Evolutionary conservation across 2,888 invertebrate species (phyloP).

Genomic region (Agonopterix arenella): DNA sequence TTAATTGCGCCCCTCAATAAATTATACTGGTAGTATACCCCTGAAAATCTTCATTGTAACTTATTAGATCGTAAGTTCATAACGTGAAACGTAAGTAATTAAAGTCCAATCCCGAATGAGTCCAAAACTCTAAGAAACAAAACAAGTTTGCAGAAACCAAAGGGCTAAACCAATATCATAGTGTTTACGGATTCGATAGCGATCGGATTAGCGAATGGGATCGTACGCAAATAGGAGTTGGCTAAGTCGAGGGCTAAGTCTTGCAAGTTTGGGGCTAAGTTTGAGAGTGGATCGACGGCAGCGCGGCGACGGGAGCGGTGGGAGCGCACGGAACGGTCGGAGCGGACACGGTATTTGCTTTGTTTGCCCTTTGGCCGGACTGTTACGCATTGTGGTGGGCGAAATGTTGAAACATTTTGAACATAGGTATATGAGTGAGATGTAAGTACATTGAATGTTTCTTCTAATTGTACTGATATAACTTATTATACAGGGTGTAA

Average conservation of each 20-base stretch:
- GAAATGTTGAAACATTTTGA: not conserved
- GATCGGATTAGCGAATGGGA: conserved; percentile 21
- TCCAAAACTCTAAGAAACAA: too few species aligned
- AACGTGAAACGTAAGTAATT: too few species aligned
- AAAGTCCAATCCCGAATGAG: too few species aligned
- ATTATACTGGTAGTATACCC: too few species aligned
- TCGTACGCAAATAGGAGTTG: conserved; percentile 41
- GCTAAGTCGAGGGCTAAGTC: conserved; percentile 6
- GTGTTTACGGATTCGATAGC: not conserved
- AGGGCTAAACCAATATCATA: conserved; percentile 1
- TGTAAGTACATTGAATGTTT: too few species aligned
- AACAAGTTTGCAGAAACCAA: not conserved
- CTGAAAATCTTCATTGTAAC: too few species aligned
- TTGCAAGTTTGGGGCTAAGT: not conserved
- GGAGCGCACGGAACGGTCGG: not conserved
- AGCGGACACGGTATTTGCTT: conserved; percentile 20
- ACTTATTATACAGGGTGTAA: too few species aligned
- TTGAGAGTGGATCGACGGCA: not conserved
- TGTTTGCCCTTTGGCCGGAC: conserved; percentile 44
- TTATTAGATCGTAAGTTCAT: too few species aligned
- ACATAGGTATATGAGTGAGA: not conserved
- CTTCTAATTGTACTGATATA: too few species aligned
- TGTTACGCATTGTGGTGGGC: not conserved
- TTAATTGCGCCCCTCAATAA: too few species aligned
- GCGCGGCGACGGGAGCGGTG: not conserved